phyloP scores from a whole-genome alignment of 2,797 vertebrate genomes.

The Manis crassicaudata region DNA sequence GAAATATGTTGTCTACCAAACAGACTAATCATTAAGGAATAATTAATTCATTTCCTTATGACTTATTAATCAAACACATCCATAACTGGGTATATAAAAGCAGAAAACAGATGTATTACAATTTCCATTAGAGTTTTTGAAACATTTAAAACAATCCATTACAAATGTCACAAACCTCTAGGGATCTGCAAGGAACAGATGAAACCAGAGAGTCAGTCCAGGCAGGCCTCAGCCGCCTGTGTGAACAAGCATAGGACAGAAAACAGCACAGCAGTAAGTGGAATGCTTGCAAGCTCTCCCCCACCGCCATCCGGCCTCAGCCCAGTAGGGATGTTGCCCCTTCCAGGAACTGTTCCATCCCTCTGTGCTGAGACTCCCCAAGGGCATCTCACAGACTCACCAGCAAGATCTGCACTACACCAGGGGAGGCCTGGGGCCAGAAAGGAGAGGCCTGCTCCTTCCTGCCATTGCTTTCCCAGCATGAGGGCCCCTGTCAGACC shows the following conservation, averaged over 20 bases:
- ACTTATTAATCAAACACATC: slow-evolving; percentile 74
- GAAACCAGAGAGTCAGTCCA: neutral
- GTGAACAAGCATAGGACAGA: neutral
- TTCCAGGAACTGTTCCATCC: neutral
- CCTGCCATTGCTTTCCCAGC: neutral
- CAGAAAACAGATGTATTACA: slow-evolving; percentile 52
- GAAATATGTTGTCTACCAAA: neutral
- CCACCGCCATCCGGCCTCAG: neutral
- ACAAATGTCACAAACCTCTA: neutral
- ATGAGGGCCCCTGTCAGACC: no score
- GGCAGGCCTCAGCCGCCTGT: neutral
- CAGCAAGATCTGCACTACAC: neutral
- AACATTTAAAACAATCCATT: slow-evolving; percentile 68
- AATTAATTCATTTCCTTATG: slow-evolving; percentile 71
- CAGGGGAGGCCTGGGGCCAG: neutral
- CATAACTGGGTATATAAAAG: slow-evolving; percentile 36
- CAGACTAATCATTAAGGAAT: slow-evolving; percentile 70
- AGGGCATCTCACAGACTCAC: neutral
- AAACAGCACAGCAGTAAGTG: neutral
- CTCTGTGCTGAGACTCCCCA: neutral
- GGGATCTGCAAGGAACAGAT: neutral
- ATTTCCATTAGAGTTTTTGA: slow-evolving; percentile 73
- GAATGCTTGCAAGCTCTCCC: neutral
- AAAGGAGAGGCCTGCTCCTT: no score
- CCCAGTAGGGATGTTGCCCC: neutral